phyloP scores from a whole-genome alignment of 2,797 vertebrate species.

The Anableps anableps region DNA sequence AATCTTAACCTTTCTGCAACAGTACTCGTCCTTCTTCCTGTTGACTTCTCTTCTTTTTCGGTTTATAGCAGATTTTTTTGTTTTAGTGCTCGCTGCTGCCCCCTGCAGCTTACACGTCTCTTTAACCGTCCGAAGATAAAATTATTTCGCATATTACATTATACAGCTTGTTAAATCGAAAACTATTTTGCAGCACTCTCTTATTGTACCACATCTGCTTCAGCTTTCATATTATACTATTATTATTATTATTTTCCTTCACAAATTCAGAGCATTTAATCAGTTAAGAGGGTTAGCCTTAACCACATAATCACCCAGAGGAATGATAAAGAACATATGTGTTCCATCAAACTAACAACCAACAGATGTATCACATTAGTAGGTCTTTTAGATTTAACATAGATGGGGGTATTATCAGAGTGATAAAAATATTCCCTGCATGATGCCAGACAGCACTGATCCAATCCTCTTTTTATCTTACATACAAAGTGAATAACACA shows the following conservation, averaged over 20 bases:
- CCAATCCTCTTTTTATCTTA: conserved; percentile 73
- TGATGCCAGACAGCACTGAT: conserved; percentile 50
- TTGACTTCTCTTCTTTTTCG: conserved; percentile 50
- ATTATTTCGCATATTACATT: background rate
- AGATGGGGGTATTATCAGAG: conserved; percentile 59
- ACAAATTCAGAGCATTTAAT: conserved; percentile 38
- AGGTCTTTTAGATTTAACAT: conserved; percentile 68
- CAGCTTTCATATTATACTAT: background rate
- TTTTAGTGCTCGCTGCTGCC: conserved; percentile 26
- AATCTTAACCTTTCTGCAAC: conserved; percentile 26
- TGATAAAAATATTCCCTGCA: conserved; percentile 51
- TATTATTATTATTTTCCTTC: conserved; percentile 10
- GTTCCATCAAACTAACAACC: conserved; percentile 66
- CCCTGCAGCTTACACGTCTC: conserved; percentile 18
- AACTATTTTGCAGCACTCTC: background rate
- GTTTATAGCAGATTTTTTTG: background rate
- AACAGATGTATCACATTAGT: conserved; percentile 76
- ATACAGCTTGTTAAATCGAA: background rate
- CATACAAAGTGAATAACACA: conserved; percentile 49
- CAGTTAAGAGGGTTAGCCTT: conserved; percentile 75
- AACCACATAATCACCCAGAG: conserved; percentile 75
- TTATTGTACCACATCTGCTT: background rate
- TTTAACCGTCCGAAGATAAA: background rate
- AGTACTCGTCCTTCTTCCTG: conserved; percentile 24
- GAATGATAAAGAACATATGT: conserved; percentile 70